These are phyloP conservation scores for Drosophila stalkeri DNA, from an alignment of 2,888 invertebrate species.

Conservation along the genomic window DNA sequence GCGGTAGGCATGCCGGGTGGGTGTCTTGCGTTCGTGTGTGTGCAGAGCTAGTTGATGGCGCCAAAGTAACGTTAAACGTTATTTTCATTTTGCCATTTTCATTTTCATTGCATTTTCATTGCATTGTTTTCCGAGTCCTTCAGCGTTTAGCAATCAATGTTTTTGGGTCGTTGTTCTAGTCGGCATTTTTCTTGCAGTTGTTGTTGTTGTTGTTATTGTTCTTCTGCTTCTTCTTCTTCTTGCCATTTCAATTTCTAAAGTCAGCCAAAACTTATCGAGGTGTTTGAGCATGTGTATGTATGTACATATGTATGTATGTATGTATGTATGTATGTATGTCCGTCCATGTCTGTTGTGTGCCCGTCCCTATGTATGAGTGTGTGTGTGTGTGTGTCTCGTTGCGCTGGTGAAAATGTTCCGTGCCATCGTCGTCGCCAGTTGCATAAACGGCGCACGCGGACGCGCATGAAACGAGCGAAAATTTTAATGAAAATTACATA, in stretches of 20 bases:
- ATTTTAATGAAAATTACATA: conserved; percentile 64
- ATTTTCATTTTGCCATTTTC: conserved; percentile 68
- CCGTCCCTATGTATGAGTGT: conserved; percentile 41
- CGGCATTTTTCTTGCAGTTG: conserved; percentile 16
- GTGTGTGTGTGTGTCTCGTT: conserved; percentile 51
- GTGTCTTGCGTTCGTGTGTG: conserved; percentile 8
- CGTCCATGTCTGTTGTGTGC: conserved; percentile 10
- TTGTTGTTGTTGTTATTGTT: conserved; percentile 17
- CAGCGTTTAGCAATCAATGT: conserved; percentile 65
- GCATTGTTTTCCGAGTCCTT: conserved; percentile 65
- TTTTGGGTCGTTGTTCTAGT: conserved; percentile 35
- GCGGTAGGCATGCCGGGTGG: background rate
- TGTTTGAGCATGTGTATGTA: conserved; percentile 30
- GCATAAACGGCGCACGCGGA: conserved; percentile 76
- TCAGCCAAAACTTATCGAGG: conserved; percentile 54
- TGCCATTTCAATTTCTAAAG: conserved; percentile 61
- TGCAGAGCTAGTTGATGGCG: conserved; percentile 50
- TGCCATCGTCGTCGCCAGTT: conserved; percentile 67
- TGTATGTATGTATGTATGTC: conserved; percentile 25
- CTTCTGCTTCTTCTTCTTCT: conserved; percentile 28
- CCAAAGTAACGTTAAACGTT: conserved; percentile 75
- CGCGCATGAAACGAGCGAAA: conserved; percentile 63
- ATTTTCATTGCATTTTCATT: conserved; percentile 71
- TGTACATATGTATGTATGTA: conserved; percentile 14
- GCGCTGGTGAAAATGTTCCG: conserved; percentile 68